These are phyloP conservation scores for Acanthiza pusilla DNA, from an alignment of 2,797 vertebrate species.

Conservation along the genomic window DNA sequence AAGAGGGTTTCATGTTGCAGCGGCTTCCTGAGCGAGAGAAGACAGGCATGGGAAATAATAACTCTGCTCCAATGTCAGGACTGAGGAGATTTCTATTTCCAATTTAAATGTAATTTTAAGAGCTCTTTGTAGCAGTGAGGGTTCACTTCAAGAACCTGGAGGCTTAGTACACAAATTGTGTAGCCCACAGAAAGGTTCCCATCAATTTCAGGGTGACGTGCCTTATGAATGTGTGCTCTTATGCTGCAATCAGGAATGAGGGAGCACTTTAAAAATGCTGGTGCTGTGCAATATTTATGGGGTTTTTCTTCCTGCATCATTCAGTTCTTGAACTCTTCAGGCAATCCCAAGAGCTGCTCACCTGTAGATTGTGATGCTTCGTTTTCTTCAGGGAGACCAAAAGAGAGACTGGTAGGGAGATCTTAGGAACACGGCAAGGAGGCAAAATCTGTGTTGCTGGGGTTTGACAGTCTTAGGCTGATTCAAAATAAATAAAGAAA, in stretches of 20 bases:
- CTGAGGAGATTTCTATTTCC: slow-evolving; percentile 52
- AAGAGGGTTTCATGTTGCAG: slow-evolving; percentile 45
- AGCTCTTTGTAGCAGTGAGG: neutral
- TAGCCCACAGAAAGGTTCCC: slow-evolving; percentile 15
- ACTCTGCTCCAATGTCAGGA: neutral
- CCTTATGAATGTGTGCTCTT: neutral
- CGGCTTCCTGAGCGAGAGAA: slow-evolving; percentile 13
- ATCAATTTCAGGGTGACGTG: neutral
- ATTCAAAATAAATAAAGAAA: slow-evolving; percentile 25
- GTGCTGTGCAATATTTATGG: slow-evolving; percentile 33
- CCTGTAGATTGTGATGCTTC: neutral
- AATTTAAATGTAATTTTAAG: slow-evolving; percentile 67
- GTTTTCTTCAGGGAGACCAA: neutral
- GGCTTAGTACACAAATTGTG: slow-evolving; percentile 24
- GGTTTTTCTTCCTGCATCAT: neutral
- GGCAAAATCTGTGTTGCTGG: neutral
- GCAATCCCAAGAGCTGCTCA: neutral
- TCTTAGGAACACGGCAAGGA: neutral
- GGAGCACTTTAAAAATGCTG: slow-evolving; percentile 9
- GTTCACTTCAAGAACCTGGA: slow-evolving; percentile 25
- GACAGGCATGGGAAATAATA: slow-evolving; percentile 41
- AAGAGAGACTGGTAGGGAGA: neutral
- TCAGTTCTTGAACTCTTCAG: slow-evolving; percentile 5
- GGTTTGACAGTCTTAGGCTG: neutral
- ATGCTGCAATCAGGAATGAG: neutral